These are phyloP conservation scores for Pherbina coryleti DNA, from an alignment of 2,888 invertebrate genomes.

Conservation along the genomic window DNA sequence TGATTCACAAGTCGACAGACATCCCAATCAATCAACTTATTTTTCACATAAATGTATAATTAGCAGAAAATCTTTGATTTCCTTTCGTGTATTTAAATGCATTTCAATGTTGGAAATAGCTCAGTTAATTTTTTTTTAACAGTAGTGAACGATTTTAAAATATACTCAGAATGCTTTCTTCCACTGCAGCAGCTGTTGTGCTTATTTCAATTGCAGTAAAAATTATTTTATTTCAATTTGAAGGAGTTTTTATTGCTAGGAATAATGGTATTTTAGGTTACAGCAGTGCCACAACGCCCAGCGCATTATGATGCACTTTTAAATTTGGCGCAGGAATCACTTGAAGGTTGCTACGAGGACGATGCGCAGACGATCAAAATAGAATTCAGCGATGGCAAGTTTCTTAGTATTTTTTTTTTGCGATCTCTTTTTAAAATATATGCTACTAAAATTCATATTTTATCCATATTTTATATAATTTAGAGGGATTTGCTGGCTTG, in stretches of 20 bases:
- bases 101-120: not conserved
- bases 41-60: slow-evolving; percentile 26
- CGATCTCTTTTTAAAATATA: not conserved
- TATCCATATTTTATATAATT: not conserved
- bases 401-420: not conserved
- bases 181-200: not conserved
- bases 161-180: not conserved
- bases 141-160: not conserved
- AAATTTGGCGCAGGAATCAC: slow-evolving; percentile 40
- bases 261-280: not conserved
- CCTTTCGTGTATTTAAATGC: slow-evolving; percentile 9
- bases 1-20: not conserved
- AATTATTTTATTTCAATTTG: not conserved
- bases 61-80: not conserved
- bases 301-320: slow-evolving; percentile 34
- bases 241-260: not conserved
- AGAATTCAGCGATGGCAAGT: slow-evolving; percentile 46
- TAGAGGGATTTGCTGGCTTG: slow-evolving; percentile 46
- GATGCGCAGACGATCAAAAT: slow-evolving; percentile 43
- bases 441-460: not conserved
- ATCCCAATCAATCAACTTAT: not conserved
- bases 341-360: slow-evolving; percentile 47
- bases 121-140: not conserved
- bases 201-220: not conserved
- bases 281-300: slow-evolving; percentile 8